Conservation (phyloP, 2,113 vertebrate species). For the Bambusicola thoracicus region DNA sequence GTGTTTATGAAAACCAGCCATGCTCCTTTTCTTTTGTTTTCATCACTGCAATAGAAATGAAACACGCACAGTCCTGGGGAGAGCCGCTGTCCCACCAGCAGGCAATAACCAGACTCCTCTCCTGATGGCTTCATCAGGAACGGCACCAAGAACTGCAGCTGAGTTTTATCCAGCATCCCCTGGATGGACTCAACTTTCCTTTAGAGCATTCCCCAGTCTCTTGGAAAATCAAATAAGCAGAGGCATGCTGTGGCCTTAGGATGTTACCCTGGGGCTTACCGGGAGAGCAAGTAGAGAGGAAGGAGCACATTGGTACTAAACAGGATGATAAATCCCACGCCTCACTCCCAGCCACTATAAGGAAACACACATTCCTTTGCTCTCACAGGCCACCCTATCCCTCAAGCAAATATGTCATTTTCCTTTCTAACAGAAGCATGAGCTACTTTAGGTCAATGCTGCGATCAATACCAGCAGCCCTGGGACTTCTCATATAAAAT, state of each 20-base stretch:
- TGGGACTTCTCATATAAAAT: neutral
- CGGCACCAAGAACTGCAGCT: fast-evolving
- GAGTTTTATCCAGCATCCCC: neutral
- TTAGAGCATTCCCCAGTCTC: neutral
- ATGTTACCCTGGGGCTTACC: neutral
- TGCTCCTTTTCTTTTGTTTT: neutral
- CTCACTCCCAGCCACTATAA: neutral
- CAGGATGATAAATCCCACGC: neutral
- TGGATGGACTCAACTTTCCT: neutral
- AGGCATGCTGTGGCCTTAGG: neutral
- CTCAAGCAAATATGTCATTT: constrained; percentile 23
- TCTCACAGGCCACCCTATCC: neutral
- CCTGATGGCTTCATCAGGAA: neutral
- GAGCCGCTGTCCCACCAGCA: neutral
- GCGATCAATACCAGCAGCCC: neutral
- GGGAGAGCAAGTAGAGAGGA: neutral
- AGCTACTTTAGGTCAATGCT: neutral
- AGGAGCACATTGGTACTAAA: neutral
- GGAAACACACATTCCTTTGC: neutral
- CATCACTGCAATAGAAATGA: neutral
- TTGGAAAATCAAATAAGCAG: neutral
- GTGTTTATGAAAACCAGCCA: neutral
- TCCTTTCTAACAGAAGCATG: neutral
- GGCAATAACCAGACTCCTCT: neutral
- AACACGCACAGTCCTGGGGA: neutral